Percentiles rank a stretch among this genome's conserved stretches.
Conservation (phyloP, 2,113 vertebrate species). For the Ibidorhyncha struthersii region DNA sequence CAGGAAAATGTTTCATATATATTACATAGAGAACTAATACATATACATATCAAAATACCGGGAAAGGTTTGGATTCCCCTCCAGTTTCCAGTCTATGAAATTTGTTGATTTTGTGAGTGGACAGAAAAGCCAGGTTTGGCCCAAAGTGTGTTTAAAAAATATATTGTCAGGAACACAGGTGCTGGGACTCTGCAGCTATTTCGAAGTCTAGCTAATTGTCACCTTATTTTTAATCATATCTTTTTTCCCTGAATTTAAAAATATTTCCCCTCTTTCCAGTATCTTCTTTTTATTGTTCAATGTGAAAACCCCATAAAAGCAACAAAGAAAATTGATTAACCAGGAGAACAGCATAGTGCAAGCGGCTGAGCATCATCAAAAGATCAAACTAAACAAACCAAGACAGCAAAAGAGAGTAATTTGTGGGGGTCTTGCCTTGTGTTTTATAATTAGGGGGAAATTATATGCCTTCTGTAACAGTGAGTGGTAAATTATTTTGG, state of each 20-base stretch:
- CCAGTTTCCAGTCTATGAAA: not conserved
- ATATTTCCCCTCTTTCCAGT: not conserved
- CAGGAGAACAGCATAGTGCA: not conserved
- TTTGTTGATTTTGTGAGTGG: not conserved
- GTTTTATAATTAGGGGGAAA: not conserved
- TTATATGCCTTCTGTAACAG: not conserved
- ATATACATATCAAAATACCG: not conserved
- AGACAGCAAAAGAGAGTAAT: not conserved
- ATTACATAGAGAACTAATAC: not conserved
- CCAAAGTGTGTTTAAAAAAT: not conserved
- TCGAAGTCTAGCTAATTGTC: not conserved
- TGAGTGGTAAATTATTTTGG: not conserved
- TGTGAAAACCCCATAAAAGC: not conserved
- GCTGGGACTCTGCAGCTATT: not conserved
- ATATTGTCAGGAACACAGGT: not conserved
- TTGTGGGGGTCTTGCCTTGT: fast-evolving
- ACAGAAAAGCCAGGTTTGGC: not conserved
- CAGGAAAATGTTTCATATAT: not conserved
- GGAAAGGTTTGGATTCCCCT: not conserved
- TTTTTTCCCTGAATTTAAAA: not conserved
- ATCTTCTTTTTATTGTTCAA: not conserved
- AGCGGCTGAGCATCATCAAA: not conserved
- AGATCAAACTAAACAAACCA: not conserved
- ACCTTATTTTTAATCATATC: not conserved
- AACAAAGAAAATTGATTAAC: not conserved